Percentiles rank a stretch among this genome's conserved stretches.
Evolutionary conservation across 2,888 invertebrate species (phyloP).

Genomic region (Pachydiplax longipennis): DNA sequence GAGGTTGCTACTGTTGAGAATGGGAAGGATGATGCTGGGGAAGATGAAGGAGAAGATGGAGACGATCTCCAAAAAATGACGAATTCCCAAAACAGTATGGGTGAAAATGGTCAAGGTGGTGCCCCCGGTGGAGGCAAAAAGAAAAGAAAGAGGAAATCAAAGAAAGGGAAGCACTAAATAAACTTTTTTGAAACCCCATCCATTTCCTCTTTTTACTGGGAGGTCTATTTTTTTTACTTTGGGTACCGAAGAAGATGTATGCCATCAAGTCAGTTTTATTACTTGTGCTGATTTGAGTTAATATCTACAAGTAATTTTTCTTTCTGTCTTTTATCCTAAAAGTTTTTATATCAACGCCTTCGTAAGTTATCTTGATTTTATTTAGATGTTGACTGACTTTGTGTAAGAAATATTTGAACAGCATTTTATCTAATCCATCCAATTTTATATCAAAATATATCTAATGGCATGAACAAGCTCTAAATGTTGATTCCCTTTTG

Average conservation of each 20-base stretch:
- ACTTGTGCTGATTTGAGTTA: background rate
- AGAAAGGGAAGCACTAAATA: slow-evolving; percentile 63
- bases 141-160: slow-evolving; percentile 61
- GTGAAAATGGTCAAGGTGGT: background rate
- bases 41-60: slow-evolving; percentile 52
- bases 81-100: background rate
- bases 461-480: background rate
- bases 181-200: background rate
- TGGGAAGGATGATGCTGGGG: slow-evolving; percentile 64
- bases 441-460: background rate
- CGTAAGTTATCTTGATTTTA: background rate
- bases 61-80: background rate
- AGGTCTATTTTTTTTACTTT: background rate
- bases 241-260: background rate
- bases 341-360: background rate
- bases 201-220: background rate
- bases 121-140: background rate
- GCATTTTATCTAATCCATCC: background rate
- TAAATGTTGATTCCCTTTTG: background rate
- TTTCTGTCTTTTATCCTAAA: background rate
- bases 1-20: slow-evolving; percentile 7
- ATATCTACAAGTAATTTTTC: background rate
- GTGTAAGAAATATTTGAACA: background rate
- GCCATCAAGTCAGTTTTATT: background rate
- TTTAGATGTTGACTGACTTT: background rate